phyloP scores from a whole-genome alignment of 2,113 vertebrate genomes.

The Morone saxatilis region DNA sequence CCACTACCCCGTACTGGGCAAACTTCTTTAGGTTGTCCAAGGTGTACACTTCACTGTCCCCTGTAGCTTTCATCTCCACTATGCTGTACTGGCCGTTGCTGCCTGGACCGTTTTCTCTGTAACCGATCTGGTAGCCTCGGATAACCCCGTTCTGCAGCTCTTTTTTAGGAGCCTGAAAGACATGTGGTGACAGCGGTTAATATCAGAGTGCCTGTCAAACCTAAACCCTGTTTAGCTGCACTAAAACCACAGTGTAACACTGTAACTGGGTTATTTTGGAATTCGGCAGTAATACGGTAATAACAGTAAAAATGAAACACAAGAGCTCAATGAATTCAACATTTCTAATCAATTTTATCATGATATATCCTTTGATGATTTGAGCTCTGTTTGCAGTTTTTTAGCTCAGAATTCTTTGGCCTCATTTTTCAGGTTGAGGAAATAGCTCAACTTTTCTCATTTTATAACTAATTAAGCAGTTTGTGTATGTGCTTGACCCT shows the following conservation, averaged over 20 bases:
- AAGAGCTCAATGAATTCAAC: no score
- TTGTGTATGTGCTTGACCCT: neutral
- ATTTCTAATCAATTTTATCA: no score
- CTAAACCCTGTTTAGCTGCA: neutral
- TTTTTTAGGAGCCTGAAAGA: constrained; percentile 92
- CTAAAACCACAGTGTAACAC: neutral
- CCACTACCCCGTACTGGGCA: constrained; percentile 96
- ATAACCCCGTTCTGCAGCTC: constrained; percentile 98
- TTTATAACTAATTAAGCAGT: neutral
- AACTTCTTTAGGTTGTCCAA: constrained; percentile 99
- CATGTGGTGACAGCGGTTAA: neutral
- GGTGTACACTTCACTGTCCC: constrained; percentile 97
- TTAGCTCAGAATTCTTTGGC: neutral
- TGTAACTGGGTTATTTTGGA: neutral
- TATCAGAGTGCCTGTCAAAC: constrained; percentile 1
- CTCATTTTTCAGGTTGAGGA: neutral
- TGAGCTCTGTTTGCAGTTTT: no score
- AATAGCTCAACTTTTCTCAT: neutral
- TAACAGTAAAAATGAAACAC: no score
- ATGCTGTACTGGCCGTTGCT: constrained; percentile 99
- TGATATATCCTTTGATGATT: no score
- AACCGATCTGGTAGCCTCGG: constrained; percentile 98
- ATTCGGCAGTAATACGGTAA: neutral
- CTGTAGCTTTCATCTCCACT: constrained; percentile 98
- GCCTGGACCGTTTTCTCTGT: constrained; percentile 96